Conservation (phyloP, 2,113 vertebrate species). For the Lamprotornis superbus region DNA sequence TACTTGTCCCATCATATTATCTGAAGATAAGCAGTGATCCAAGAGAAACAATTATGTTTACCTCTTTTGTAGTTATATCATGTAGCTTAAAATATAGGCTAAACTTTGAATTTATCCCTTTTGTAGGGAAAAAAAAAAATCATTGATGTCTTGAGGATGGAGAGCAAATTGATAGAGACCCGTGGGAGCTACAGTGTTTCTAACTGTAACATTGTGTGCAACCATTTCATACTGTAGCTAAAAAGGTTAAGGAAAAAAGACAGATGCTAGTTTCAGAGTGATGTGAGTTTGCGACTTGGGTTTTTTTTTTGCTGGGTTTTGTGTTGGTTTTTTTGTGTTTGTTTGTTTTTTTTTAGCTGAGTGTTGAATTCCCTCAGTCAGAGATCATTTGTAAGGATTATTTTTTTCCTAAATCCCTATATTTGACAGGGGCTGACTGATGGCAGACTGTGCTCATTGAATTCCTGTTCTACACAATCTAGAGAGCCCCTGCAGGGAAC, state of each 20-base stretch:
- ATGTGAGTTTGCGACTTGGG: too few relatives aligned
- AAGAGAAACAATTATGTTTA: background rate
- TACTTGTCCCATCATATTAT: background rate
- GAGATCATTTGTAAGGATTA: background rate
- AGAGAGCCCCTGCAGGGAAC: background rate
- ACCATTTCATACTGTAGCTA: background rate
- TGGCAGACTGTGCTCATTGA: background rate
- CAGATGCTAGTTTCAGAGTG: background rate
- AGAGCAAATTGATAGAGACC: background rate
- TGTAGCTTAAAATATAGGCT: background rate
- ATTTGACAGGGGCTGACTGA: background rate
- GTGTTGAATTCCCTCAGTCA: background rate
- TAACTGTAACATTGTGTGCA: background rate
- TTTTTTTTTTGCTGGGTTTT: background rate
- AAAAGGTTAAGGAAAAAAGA: background rate
- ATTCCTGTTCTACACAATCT: background rate
- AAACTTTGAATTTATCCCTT: background rate
- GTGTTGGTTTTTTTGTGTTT: background rate
- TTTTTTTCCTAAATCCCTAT: background rate
- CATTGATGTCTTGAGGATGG: background rate
- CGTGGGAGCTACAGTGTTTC: background rate
- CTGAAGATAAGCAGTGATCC: background rate
- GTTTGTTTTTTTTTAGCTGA: background rate
- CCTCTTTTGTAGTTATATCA: background rate
- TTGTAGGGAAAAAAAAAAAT: background rate